Conservation (phyloP, 2,113 vertebrate genomes). For the Ceyx melanurus region DNA sequence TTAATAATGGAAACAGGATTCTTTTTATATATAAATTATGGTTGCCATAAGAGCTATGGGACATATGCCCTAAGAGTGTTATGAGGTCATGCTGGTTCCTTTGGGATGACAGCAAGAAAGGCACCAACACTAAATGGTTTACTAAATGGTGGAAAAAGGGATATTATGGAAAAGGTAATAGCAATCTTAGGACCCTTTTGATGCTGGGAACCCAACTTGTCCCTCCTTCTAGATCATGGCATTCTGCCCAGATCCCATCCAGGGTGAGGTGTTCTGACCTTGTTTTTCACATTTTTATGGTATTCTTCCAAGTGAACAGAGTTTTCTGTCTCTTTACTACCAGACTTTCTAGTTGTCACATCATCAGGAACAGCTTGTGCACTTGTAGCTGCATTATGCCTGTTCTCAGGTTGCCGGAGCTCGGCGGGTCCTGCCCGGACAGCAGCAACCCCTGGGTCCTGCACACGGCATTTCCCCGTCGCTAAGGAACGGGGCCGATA, state of each 20-base stretch:
- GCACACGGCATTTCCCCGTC: too few species aligned
- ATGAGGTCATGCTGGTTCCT: not conserved
- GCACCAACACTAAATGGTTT: not conserved
- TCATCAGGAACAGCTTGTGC: not conserved
- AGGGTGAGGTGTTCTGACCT: not conserved
- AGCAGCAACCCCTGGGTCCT: too few species aligned
- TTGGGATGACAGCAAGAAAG: not conserved
- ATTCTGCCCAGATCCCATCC: fast-evolving
- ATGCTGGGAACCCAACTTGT: not conserved
- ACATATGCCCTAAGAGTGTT: not conserved
- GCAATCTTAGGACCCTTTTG: not conserved
- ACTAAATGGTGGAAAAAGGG: not conserved
- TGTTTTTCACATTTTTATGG: not conserved
- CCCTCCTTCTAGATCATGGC: not conserved
- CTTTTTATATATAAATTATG: not conserved
- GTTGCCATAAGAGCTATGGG: not conserved
- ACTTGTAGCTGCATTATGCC: not conserved
- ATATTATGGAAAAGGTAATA: not conserved
- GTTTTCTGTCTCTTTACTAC: not conserved
- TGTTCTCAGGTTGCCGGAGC: not conserved
- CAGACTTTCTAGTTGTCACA: not conserved
- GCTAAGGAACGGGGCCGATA: too few species aligned
- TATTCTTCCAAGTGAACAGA: not conserved
- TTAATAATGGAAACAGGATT: not conserved
- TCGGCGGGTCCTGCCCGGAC: too few species aligned